phyloP scores from a whole-genome alignment of 2,113 vertebrate species.

The Calidris pygmaea region DNA sequence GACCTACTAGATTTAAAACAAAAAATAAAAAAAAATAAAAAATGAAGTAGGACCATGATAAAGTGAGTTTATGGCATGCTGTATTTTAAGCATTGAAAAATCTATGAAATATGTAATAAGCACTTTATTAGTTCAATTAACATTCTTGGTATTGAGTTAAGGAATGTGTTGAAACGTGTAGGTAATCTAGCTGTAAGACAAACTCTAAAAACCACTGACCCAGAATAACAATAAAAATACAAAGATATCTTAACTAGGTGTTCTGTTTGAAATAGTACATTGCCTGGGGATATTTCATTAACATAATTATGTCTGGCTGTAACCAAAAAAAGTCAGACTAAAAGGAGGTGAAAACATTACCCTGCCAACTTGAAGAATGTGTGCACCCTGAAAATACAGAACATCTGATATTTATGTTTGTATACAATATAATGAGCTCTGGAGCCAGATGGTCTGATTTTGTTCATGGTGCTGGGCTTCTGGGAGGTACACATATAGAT shows the following conservation, averaged over 20 bases:
- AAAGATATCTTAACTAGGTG: not conserved
- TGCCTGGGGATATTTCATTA: slow-evolving; percentile 8
- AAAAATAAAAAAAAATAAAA: not conserved
- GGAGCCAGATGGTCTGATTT: slow-evolving; percentile 8
- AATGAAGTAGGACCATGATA: fast-evolving
- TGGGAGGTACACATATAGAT: not conserved
- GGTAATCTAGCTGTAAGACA: not conserved
- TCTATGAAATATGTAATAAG: not conserved
- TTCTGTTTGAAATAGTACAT: slow-evolving; percentile 38
- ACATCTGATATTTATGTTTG: slow-evolving; percentile 17
- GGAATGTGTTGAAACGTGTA: slow-evolving; percentile 31
- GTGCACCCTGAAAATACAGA: not conserved
- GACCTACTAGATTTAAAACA: not conserved
- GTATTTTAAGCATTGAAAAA: not conserved
- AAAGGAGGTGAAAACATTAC: not conserved
- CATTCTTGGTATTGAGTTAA: not conserved
- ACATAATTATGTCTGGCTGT: not conserved
- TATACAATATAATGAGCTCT: not conserved
- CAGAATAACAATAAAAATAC: slow-evolving; percentile 8
- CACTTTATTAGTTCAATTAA: slow-evolving; percentile 8
- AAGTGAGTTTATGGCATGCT: not conserved
- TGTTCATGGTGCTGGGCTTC: not conserved
- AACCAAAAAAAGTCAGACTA: not conserved
- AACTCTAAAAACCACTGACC: not conserved
- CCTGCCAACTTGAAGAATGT: not conserved